phyloP scores from a whole-genome alignment of 2,888 invertebrate species.

The Drosophila lacicola region DNA sequence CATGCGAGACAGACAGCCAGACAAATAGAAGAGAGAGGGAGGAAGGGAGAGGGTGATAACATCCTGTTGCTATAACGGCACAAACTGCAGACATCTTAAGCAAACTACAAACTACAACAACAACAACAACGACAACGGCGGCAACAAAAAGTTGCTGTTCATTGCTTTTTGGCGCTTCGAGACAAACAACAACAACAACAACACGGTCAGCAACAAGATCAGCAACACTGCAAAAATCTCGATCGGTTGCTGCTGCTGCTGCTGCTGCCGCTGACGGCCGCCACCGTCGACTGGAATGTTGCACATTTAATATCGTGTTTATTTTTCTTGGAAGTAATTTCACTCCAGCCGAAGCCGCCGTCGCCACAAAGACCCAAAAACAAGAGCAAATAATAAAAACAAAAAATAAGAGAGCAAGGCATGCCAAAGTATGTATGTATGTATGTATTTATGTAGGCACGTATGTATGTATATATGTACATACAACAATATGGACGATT shows the following conservation, averaged over 20 bases:
- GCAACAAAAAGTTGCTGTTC: slow-evolving; percentile 7
- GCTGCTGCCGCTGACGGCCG: slow-evolving; percentile 1
- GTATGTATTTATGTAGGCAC: no score
- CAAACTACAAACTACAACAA: slow-evolving; percentile 10
- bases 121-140: not conserved
- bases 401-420: not conserved
- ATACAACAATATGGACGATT: not conserved
- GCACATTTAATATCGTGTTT: slow-evolving; percentile 80
- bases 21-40: not conserved
- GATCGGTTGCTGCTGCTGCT: slow-evolving; percentile 21
- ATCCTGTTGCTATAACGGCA: slow-evolving; percentile 60
- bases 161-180: slow-evolving; percentile 24
- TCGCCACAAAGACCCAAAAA: slow-evolving; percentile 20
- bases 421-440: slow-evolving; percentile 14
- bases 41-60: slow-evolving; percentile 18
- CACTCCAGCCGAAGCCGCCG: slow-evolving; percentile 58
- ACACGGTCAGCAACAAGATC: slow-evolving; percentile 11
- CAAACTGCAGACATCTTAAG: no score
- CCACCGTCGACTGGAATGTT: slow-evolving; percentile 67
- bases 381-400: slow-evolving; percentile 21
- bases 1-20: not conserved
- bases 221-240: slow-evolving; percentile 35
- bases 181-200: slow-evolving; percentile 4
- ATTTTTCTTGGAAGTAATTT: slow-evolving; percentile 79
- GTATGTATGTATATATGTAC: not conserved